Conservation (phyloP, 2,113 vertebrate species). For the Myanophis thanlyinensis region DNA sequence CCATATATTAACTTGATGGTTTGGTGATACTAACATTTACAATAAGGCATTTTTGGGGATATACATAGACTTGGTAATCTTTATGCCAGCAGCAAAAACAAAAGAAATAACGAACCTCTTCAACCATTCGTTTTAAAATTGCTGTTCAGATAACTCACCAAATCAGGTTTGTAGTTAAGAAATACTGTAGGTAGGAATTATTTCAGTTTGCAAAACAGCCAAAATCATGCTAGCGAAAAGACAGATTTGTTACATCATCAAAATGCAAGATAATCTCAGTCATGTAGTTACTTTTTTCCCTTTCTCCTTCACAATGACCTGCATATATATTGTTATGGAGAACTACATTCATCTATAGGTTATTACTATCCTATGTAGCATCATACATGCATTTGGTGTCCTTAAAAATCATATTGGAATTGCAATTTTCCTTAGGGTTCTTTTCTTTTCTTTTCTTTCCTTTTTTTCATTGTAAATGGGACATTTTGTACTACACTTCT, state of each 20-base stretch:
- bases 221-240: not conserved
- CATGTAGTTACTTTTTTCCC: not conserved
- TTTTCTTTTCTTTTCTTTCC: too few relatives aligned
- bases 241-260: not conserved
- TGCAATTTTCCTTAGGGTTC: not conserved
- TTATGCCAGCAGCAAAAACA: not conserved
- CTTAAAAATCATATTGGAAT: not conserved
- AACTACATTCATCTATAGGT: not conserved
- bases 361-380: not conserved
- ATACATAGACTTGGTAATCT: not conserved
- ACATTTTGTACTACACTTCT: not conserved
- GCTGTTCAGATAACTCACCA: not conserved
- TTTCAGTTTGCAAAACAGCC: not conserved
- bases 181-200: not conserved
- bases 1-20: not conserved
- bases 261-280: not conserved
- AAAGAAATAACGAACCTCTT: not conserved
- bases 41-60: not conserved
- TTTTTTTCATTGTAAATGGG: too few relatives aligned
- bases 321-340: not conserved
- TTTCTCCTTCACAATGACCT: not conserved
- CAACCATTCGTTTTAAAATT: not conserved
- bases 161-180: not conserved
- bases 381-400: not conserved
- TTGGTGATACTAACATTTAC: not conserved